Conservation (phyloP, 2,888 invertebrate genomes). For the Disparrhopalites patrizii region DNA sequence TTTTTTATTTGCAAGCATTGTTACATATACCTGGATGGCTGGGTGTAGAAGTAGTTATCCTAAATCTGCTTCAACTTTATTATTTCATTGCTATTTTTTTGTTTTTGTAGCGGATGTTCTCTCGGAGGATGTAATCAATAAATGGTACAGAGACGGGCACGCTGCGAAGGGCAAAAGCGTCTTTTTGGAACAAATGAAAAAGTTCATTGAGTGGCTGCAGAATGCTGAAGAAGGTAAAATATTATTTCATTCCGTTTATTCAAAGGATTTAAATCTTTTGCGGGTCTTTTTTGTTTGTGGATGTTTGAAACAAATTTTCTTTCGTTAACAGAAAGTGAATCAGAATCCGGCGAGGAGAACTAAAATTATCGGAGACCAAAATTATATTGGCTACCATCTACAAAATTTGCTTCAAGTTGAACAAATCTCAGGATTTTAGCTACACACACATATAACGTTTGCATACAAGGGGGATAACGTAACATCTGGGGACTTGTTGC, state of each 20-base stretch:
- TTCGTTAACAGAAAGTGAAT: slow-evolving; percentile 52
- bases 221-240: slow-evolving; percentile 79
- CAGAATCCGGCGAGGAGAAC: slow-evolving; percentile 60
- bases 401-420: slow-evolving; percentile 24
- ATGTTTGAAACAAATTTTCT: too few species aligned
- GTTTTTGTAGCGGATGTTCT: slow-evolving; percentile 72
- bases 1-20: too few species aligned
- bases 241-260: too few species aligned
- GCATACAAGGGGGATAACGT: too few species aligned
- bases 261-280: too few species aligned
- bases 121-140: slow-evolving; percentile 89
- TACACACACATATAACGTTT: slow-evolving; percentile 18
- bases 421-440: slow-evolving; percentile 25
- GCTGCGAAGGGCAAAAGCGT: slow-evolving; percentile 93
- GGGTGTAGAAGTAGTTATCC: too few species aligned
- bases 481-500: too few species aligned
- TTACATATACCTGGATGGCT: too few species aligned
- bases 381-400: slow-evolving; percentile 19
- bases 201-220: slow-evolving; percentile 95
- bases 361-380: slow-evolving; percentile 44
- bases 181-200: slow-evolving; percentile 97
- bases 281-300: too few species aligned
- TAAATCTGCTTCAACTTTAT: too few species aligned
- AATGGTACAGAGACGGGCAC: slow-evolving; percentile 94
- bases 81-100: too few species aligned